Conservation (phyloP, 1,140 invertebrate genomes). For the Rhopalosiphum padi region DNA sequence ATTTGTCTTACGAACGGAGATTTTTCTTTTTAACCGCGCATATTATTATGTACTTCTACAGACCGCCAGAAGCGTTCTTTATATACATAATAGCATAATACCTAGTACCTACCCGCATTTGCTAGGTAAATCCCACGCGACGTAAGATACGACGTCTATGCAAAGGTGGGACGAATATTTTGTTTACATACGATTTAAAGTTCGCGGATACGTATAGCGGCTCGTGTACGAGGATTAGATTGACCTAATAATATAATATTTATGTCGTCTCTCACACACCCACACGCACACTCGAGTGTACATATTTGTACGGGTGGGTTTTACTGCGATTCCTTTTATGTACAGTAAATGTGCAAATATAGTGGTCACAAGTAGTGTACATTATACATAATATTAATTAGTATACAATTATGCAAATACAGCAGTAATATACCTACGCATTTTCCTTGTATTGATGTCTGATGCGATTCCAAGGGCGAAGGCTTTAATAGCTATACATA, state of each 20-base stretch:
- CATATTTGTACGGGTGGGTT: neutral
- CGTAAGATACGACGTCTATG: neutral
- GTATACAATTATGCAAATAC: neutral
- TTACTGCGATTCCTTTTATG: neutral
- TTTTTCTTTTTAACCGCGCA: neutral
- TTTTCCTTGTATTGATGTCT: neutral
- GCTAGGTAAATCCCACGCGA: neutral
- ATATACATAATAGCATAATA: neutral
- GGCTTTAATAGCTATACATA: neutral
- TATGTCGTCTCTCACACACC: neutral
- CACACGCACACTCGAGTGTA: neutral
- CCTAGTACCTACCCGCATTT: neutral
- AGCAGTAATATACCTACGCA: neutral
- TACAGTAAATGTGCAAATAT: neutral
- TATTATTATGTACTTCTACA: neutral
- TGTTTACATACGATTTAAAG: neutral
- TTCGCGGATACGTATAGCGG: neutral
- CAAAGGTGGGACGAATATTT: neutral
- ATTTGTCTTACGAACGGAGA: neutral
- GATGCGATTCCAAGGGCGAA: neutral
- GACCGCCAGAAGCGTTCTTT: neutral
- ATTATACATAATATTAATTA: slow-evolving; percentile 8
- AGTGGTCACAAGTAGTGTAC: neutral
- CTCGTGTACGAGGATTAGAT: neutral
- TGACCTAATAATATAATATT: slow-evolving; percentile 6